Base-by-base conservation (phyloP, 2,888 invertebrate genomes). In the Catocala fraxini region DNA sequence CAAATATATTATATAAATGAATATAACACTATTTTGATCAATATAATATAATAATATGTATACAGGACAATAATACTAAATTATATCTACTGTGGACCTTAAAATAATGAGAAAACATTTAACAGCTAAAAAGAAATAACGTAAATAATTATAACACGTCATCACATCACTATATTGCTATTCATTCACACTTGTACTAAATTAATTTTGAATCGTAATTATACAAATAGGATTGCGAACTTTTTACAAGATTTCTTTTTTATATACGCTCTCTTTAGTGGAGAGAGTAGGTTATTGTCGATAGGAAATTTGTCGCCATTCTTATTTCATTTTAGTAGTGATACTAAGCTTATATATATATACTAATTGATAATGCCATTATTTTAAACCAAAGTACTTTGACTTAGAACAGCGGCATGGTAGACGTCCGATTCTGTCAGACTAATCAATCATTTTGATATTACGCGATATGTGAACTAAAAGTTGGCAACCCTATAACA, bases 81-180 rank as follows among this genome's bases (percentile, higher is more conserved):
- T 73, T 75, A 80, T 49, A 52, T 43, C 81, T 81, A 82, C 71
- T 82, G 81, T 85, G 75, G 60, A 81, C 81, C 86, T 85, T 84
- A 84, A 53, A 12, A 56, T 81, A 81, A 65, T 82, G 84, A 84
- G 81, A 81, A 66, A 71, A 68, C 63, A 60, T 71, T 71, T 68
- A 66, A 68, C 56, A 54, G 58, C 53, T 73, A 70, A 63, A 65
- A 71, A 59, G 51, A 67, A 59, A 59, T 59, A 66, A 69, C 59
- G 64, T 51, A 68, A 35, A 43, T 13, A 58, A 41, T 53, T 53
- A 68, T 59, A 65, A 70, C 54, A 59, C 55, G 54, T 70, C 45
- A 71, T 70, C 68, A 71, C 64, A 78, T 51, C 35, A 46, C 41
- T 46, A 10, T 71, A 72, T 74, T 73, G 76, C 67, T 74, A 56